Conservation (phyloP, 2,797 vertebrate genomes). For the Mallotus villosus region DNA sequence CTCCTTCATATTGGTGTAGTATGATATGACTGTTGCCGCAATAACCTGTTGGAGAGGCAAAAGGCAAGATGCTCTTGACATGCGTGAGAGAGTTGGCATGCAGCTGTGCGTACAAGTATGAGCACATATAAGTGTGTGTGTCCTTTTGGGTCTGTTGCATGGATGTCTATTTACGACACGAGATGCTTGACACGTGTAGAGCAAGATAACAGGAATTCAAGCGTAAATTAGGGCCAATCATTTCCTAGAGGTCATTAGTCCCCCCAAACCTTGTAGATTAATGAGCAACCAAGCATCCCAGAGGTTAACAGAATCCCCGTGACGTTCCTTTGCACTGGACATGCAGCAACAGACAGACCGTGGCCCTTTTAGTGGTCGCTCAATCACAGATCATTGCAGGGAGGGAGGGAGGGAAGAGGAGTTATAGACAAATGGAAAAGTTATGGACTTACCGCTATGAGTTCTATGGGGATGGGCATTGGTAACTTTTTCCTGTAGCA, state of each 20-base stretch:
- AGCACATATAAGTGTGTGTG: not conserved
- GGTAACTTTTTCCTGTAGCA: conserved; percentile 76
- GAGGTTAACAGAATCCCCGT: not conserved
- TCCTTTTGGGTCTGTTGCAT: not conserved
- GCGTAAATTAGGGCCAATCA: conserved; percentile 6
- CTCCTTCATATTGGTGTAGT: conserved; percentile 64
- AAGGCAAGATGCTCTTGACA: not conserved
- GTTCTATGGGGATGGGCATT: conserved; percentile 81
- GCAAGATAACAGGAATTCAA: not conserved
- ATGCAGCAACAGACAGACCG: not conserved
- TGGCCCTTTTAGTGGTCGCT: no score
- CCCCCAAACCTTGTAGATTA: not conserved
- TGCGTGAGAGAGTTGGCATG: not conserved
- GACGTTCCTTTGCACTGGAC: no score
- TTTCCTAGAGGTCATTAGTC: not conserved
- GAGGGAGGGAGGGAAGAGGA: not conserved
- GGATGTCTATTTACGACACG: not conserved
- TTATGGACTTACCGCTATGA: conserved; percentile 63
- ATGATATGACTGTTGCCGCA: conserved; percentile 81
- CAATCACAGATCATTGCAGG: not conserved
- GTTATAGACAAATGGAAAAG: not conserved
- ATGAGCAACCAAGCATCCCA: not conserved
- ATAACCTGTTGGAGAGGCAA: conserved; percentile 61
- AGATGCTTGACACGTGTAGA: not conserved
- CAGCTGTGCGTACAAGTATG: not conserved